Conservation (phyloP, 2,888 invertebrate genomes). For the Mellilla xanthometata region DNA sequence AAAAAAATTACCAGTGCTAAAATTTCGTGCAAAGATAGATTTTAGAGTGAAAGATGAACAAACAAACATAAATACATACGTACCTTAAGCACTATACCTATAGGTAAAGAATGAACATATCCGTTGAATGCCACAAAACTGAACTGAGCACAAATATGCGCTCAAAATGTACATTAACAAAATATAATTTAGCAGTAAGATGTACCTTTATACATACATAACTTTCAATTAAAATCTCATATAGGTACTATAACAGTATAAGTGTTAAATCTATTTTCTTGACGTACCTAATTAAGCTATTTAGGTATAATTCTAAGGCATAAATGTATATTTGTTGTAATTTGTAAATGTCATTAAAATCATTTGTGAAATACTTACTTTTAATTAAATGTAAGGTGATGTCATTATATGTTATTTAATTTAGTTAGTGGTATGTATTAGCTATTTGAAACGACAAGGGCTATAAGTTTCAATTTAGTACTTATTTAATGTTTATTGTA, state of each 20-base stretch:
- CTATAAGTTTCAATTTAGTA: conserved; percentile 21
- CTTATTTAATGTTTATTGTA: too few species aligned
- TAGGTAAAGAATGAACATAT: conserved; percentile 71
- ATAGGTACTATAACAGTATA: too few species aligned
- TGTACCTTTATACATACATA: conserved; percentile 31
- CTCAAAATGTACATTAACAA: conserved; percentile 11
- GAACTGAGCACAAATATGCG: conserved; percentile 67
- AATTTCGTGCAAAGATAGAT: too few species aligned
- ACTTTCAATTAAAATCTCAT: conserved; percentile 5
- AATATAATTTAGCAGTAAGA: too few species aligned
- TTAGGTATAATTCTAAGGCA: conserved; percentile 42
- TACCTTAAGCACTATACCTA: background rate
- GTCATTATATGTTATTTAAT: background rate
- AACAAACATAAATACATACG: background rate
- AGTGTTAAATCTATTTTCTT: conserved; percentile 40
- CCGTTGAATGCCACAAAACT: conserved; percentile 61
- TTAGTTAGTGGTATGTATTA: too few species aligned
- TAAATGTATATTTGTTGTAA: conserved; percentile 60
- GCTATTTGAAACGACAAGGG: conserved; percentile 17
- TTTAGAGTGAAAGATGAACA: too few species aligned
- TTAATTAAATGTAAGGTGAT: conserved; percentile 4
- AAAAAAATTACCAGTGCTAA: too few species aligned
- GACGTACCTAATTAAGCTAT: conserved; percentile 39
- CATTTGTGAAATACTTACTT: conserved; percentile 10
- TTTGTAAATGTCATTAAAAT: conserved; percentile 40